Percentiles rank a stretch among this genome's conserved stretches.
phyloP scores from a whole-genome alignment of 2,888 invertebrate species.

The Tyria jacobaeae region DNA sequence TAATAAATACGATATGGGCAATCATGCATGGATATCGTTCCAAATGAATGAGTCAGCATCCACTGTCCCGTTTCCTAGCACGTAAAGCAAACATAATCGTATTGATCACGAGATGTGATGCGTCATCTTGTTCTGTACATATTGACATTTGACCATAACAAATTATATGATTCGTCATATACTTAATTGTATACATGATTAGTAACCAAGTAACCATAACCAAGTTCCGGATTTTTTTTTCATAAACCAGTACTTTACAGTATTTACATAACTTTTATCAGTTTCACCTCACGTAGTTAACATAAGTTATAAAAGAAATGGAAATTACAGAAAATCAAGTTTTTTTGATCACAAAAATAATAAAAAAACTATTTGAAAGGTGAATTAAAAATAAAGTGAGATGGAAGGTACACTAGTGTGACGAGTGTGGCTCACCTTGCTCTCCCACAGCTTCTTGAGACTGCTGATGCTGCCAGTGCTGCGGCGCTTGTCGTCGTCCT shows the following conservation, averaged over 20 bases:
- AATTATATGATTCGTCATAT: constrained; percentile 31
- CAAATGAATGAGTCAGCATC: constrained; percentile 63
- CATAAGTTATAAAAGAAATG: no score
- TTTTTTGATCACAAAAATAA: no score
- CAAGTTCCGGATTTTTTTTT: neutral
- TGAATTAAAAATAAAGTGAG: no score
- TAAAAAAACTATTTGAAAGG: no score
- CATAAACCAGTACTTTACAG: neutral
- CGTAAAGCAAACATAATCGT: constrained; percentile 37
- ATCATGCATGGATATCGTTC: constrained; percentile 61
- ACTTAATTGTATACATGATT: neutral
- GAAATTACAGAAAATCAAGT: no score
- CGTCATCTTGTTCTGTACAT: constrained; percentile 34
- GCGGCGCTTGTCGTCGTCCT: constrained; percentile 94
- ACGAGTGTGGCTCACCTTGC: constrained; percentile 82
- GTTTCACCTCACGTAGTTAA: no score
- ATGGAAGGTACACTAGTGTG: no score
- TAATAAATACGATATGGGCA: constrained; percentile 48
- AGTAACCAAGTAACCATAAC: neutral
- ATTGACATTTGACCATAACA: constrained; percentile 33
- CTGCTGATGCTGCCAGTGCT: constrained; percentile 97
- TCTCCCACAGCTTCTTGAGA: constrained; percentile 97
- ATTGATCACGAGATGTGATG: constrained; percentile 45
- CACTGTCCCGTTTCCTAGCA: constrained; percentile 59
- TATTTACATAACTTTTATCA: no score